Evolutionary conservation across 2,113 vertebrate genomes (phyloP), one percentile per base, ranked within the genome.

Genomic region (Microtus ochrogaster): DNA sequence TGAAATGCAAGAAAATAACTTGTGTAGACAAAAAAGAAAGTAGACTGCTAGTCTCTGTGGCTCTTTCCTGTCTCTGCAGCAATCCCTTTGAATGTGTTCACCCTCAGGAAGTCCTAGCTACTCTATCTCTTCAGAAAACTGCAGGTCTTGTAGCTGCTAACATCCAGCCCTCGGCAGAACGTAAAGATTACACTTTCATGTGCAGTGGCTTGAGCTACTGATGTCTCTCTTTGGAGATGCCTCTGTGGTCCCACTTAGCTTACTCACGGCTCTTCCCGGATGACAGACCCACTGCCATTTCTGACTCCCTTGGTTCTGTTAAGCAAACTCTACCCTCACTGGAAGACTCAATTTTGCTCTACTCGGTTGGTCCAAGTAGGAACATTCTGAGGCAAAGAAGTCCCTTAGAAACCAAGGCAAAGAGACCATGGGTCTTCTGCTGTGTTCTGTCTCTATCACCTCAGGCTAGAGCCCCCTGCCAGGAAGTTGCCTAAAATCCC

Each of bases 1-100:
- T 86, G 61, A 94, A 96, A 74, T 65, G 9, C n/a, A 86, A 76
- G 68, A 55, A 52, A 58, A 66, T 41, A 73, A 81, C 41, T 30
- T 39, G 2, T 39, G 13, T 58, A 90, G 63, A 86, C 63, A 22
- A 33, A 81, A 58, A 61, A 22, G 22, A n/a, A 49, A 74, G 21
- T 28, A 30, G 86, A 14, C 21, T 19, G 76, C 3, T 0, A 7
- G 24, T 19, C 22, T 12, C 24, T 8, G 11, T 8, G n/a, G 13
- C 19, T 8, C 12, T 52, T 76, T 52, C 49, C 52, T 14, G 63
- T 70, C 2, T 78, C 90, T 58, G 21, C 12, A 17, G 21, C 13
- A 12, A 7, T 16, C 9, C 36, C 52, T 90, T 61, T 73, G 58
- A 6, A 41, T 33, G 5, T 70, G 12, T 89, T 30, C 19, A 36